phyloP scores from a whole-genome alignment of 2,797 vertebrate species.

The Hydrophis major region DNA sequence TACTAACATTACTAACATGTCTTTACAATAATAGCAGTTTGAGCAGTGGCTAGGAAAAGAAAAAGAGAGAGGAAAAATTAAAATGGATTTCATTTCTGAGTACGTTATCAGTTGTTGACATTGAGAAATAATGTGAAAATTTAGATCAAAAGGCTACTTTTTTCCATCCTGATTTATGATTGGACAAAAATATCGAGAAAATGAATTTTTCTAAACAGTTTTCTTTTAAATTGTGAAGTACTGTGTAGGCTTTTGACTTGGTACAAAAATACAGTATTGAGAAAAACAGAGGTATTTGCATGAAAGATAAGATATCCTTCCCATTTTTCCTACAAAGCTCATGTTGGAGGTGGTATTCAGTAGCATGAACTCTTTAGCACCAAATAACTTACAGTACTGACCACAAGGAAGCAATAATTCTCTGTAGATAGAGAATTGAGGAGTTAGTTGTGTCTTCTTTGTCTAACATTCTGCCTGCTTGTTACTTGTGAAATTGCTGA shows the following conservation, averaged over 20 bases:
- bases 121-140: background rate
- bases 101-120: background rate
- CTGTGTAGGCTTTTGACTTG: background rate
- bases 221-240: background rate
- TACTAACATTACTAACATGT: background rate
- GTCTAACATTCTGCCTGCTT: background rate
- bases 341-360: background rate
- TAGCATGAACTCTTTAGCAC: background rate
- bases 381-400: background rate
- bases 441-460: background rate
- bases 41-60: background rate
- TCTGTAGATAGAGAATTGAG: background rate
- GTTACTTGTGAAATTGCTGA: background rate
- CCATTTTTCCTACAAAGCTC: background rate
- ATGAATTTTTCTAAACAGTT: background rate
- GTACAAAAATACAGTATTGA: background rate
- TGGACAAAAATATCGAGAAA: background rate
- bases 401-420: background rate
- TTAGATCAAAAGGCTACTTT: background rate
- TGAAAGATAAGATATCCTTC: background rate
- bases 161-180: background rate
- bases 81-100: background rate
- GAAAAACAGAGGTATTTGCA: background rate
- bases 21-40: background rate
- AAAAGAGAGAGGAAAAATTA: background rate